Conservation (phyloP, 2,113 vertebrate genomes). For the Neomonachus schauinslandi region DNA sequence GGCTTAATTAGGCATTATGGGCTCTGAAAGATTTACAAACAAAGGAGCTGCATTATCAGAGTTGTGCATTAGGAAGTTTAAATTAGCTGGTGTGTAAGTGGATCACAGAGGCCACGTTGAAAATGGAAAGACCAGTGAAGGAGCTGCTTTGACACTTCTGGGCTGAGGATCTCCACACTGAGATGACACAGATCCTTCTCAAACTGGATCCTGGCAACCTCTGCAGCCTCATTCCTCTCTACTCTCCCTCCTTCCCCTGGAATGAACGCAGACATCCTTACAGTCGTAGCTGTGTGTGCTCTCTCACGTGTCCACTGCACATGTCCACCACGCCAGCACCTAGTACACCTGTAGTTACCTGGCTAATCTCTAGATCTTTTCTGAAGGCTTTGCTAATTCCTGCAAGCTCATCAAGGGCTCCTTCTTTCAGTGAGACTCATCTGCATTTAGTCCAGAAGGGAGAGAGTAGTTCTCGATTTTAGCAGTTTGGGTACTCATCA, state of each 20-base stretch:
- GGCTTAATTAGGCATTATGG: neutral
- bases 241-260: too few relatives aligned
- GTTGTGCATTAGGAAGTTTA: too few relatives aligned
- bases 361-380: neutral
- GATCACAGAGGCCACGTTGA: neutral
- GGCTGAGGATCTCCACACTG: rapidly evolving
- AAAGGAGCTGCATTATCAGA: neutral
- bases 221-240: too few relatives aligned
- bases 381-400: neutral
- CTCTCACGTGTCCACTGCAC: rapidly evolving
- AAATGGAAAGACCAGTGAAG: neutral
- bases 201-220: neutral
- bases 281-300: rapidly evolving
- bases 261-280: rapidly evolving
- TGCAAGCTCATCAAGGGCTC: neutral
- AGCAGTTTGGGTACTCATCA: too few relatives aligned
- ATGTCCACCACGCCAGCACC: rapidly evolving
- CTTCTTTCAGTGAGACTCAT: neutral
- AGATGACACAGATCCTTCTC: neutral
- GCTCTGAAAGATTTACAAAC: neutral
- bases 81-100: neutral
- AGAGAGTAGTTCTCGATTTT: neutral
- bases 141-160: neutral
- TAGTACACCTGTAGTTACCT: neutral
- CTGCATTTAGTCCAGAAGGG: neutral